Conservation (phyloP, 2,888 invertebrate species). For the Plebejus argus region DNA sequence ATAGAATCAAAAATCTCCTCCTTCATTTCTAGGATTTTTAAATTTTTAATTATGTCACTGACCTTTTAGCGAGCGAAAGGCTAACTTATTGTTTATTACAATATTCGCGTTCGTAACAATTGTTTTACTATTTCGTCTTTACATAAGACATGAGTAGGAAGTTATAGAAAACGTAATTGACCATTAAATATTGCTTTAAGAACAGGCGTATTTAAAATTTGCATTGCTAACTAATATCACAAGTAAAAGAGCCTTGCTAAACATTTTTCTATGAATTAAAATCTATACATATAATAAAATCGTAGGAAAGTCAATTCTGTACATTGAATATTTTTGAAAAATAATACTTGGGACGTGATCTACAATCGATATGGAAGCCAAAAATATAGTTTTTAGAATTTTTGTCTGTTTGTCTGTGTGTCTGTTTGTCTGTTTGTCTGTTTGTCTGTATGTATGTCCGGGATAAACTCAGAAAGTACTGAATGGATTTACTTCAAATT, state of each 20-base stretch:
- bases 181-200: neutral
- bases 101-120: neutral
- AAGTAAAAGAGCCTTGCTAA: neutral
- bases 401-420: no score
- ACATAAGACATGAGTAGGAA: constrained; percentile 9
- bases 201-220: constrained; percentile 35
- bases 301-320: no score
- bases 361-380: no score
- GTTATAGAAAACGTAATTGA: neutral
- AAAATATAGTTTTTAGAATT: no score
- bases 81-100: neutral
- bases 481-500: no score
- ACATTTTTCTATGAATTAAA: neutral
- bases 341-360: no score
- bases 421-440: no score
- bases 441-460: no score
- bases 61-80: neutral
- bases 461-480: no score
- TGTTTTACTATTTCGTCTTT: neutral
- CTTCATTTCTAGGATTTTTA: neutral
- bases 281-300: no score
- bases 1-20: neutral
- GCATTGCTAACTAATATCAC: constrained; percentile 27
- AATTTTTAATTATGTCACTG: neutral
- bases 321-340: no score